phyloP scores from a whole-genome alignment of 2,888 invertebrate species.

The Amblyjoppa fuscipennis region DNA sequence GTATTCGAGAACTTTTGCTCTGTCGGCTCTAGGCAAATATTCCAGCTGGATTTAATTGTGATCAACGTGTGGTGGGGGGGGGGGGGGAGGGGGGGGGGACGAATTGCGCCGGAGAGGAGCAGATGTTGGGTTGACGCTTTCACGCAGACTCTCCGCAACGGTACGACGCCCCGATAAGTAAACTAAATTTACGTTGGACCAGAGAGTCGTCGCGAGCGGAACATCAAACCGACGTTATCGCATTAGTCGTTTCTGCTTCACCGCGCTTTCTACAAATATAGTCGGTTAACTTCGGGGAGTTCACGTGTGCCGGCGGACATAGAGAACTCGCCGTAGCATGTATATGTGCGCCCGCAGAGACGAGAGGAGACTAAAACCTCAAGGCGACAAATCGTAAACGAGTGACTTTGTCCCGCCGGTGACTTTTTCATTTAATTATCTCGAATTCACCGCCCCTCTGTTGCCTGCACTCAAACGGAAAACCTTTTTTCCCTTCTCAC shows the following conservation, averaged over 20 bases:
- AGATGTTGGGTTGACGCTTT: constrained; percentile 21
- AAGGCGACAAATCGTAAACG: constrained; percentile 61
- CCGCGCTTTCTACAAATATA: constrained; percentile 47
- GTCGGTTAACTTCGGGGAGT: constrained; percentile 4
- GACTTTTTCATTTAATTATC: constrained; percentile 20
- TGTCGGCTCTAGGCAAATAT: constrained; percentile 80
- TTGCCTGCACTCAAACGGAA: neutral
- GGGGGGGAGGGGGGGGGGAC: neutral
- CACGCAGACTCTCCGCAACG: constrained; percentile 42
- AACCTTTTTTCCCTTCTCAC: neutral
- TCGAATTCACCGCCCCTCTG: neutral
- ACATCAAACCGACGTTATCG: constrained; percentile 58
- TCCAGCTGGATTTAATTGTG: constrained; percentile 81
- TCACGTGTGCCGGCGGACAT: constrained; percentile 63
- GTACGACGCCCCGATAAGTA: constrained; percentile 80
- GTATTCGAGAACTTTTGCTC: constrained; percentile 76
- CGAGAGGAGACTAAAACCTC: constrained; percentile 24
- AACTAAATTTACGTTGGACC: constrained; percentile 78
- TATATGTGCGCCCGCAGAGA: neutral
- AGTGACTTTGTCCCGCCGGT: neutral
- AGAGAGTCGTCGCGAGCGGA: constrained; percentile 32
- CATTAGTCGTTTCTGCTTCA: constrained; percentile 48
- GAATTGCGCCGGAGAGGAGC: constrained; percentile 14
- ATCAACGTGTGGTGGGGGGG: constrained; percentile 67
- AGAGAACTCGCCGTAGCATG: neutral